Evolutionary conservation across 2,888 invertebrate genomes (phyloP), one percentile per base, ranked within the genome.

Genomic region (Myopa testacea): DNA sequence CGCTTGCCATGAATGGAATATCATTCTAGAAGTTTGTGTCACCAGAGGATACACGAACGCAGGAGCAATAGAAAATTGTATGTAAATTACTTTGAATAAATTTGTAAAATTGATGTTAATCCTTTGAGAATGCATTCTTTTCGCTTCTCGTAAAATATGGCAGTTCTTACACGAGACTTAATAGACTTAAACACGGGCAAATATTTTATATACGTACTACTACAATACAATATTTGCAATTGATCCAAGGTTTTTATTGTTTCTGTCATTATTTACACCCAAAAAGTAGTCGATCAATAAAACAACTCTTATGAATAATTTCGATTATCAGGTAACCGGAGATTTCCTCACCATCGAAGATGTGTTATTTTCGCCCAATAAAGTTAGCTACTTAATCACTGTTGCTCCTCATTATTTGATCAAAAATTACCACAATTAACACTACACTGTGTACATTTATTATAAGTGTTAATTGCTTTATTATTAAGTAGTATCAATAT

Each of bases 41-140:
- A 8, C 12, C 38, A 16, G 37, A 40, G 10, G 45, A 69, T 10
- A 38, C 16, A 69, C 19, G 8, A 8, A 12, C 12, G 60, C 62
- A 45, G 73, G 62, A 19, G 73, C 34, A 45, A 38, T 55, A 50
- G 4, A 84, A 84, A 81, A 84, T 83, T 83, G 82, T 80, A 84
- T 84, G 87, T 84, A 87, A 87, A 87, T 87, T 85, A 84, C 83
- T 84, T 84, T 83, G 84, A 83, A 85, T 86, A 85, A 86, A 86
- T 85, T 86, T 85, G 83, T 83, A 78, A 79, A 75, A 77, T 75
- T 73, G 76, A 68, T 76, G 77, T 78, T 80, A 80, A 77, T 78
- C 80, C 79, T 68, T 78, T 58, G 76, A 71, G 78, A 77, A 62
- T 62, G 26, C n/a, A 62, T 3, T 58, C 10, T 19, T 26, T 26